A percentile compares a stretch with the other conserved stretches of the same genome.
phyloP scores from a whole-genome alignment of 2,888 invertebrate genomes.

The Diadegma fenestrale region DNA sequence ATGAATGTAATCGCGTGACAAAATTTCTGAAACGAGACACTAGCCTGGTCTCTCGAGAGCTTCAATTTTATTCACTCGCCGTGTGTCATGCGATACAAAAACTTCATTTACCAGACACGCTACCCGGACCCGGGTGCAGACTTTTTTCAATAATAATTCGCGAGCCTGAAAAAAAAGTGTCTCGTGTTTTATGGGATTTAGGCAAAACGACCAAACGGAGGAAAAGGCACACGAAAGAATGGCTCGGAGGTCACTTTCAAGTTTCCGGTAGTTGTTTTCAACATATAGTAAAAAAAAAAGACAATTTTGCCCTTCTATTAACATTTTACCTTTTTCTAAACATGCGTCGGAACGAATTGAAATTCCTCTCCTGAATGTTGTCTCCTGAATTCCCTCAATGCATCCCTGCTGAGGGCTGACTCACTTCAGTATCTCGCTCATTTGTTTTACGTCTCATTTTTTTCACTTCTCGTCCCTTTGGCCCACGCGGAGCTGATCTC shows the following conservation, averaged over 20 bases:
- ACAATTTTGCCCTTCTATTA: slow-evolving; percentile 3
- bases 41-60: slow-evolving; percentile 18
- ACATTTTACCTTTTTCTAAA: slow-evolving; percentile 19
- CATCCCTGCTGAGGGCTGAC: neutral
- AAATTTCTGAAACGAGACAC: slow-evolving; percentile 10
- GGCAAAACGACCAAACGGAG: slow-evolving; percentile 4
- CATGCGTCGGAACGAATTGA: neutral
- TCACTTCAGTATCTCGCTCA: neutral
- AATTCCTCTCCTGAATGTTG: slow-evolving; percentile 16
- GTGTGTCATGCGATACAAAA: slow-evolving; percentile 11
- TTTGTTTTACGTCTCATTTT: neutral
- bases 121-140: neutral
- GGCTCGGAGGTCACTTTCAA: neutral
- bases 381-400: neutral
- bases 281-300: slow-evolving; percentile 8
- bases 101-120: neutral
- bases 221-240: neutral
- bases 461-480: neutral
- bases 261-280: neutral
- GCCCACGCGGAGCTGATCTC: neutral
- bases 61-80: slow-evolving; percentile 32
- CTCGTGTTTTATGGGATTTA: neutral
- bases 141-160: slow-evolving; percentile 4
- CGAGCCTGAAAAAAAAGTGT: slow-evolving; percentile 30
- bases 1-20: slow-evolving; percentile 31